These are phyloP conservation scores for Meles meles DNA, from an alignment of 2,113 vertebrate genomes.

Conservation along the genomic window DNA sequence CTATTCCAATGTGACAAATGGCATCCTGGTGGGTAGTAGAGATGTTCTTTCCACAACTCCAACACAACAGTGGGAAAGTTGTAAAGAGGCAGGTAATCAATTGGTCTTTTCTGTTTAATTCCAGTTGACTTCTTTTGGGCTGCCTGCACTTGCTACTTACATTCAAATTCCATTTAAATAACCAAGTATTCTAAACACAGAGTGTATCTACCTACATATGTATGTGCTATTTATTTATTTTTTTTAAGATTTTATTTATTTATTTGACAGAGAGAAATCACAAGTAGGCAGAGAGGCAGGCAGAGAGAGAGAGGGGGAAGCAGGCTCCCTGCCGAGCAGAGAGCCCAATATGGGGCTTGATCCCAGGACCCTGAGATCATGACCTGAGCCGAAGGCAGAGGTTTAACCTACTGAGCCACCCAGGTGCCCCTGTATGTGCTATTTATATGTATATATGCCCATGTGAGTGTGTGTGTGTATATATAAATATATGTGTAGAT, in stretches of 20 bases:
- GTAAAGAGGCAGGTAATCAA: background rate
- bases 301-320: too few species aligned
- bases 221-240: background rate
- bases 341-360: too few species aligned
- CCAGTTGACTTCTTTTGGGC: background rate
- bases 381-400: too few species aligned
- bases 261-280: too few species aligned
- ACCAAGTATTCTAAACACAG: background rate
- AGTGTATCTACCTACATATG: background rate
- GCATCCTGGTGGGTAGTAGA: background rate
- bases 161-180: background rate
- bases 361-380: too few species aligned
- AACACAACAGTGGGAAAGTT: background rate
- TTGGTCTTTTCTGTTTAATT: background rate
- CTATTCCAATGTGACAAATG: slow-evolving; percentile 19
- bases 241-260: too few species aligned
- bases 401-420: too few species aligned
- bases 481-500: background rate
- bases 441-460: background rate
- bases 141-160: background rate
- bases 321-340: too few species aligned
- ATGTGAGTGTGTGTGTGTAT: background rate
- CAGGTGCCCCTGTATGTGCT: background rate
- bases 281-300: too few species aligned
- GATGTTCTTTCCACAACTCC: background rate